These are phyloP conservation scores for Apostichopus parvimensis DNA, from an alignment of 35 echinoderm and acorn worm genomes.

Conservation along the genomic window DNA sequence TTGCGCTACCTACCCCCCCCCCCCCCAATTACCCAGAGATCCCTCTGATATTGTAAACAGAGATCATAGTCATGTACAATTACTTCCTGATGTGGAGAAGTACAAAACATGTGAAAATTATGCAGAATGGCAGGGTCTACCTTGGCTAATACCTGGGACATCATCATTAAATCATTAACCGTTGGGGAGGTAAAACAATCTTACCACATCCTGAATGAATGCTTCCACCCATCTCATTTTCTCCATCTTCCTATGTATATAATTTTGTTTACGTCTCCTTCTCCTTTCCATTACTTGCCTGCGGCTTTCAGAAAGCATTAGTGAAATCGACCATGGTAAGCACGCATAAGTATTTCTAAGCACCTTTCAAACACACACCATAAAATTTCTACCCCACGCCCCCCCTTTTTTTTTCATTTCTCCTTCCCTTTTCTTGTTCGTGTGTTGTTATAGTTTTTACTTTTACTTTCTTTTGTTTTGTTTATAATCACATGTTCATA, in stretches of 20 bases:
- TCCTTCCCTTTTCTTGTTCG: neutral
- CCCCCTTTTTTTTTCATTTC: neutral
- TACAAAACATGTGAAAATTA: no score
- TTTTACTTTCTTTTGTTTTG: neutral
- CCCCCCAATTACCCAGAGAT: no score
- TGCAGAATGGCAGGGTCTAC: no score
- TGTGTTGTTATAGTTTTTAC: neutral
- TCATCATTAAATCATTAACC: no score
- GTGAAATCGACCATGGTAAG: conserved; percentile 36
- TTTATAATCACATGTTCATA: neutral
- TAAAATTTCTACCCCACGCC: no score
- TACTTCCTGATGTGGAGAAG: no score
- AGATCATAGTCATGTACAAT: no score
- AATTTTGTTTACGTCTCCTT: neutral
- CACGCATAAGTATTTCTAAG: conserved; percentile 8
- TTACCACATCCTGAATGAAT: neutral
- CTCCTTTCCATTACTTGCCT: conserved; percentile 14
- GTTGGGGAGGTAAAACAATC: no score
- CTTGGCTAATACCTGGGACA: no score
- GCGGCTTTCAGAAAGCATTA: conserved; percentile 33
- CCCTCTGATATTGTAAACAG: no score
- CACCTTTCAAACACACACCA: neutral
- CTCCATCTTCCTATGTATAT: neutral
- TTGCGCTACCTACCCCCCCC: no score
- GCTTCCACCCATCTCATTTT: conserved; percentile 19